Percentiles rank a stretch among this genome's conserved stretches.
These are phyloP conservation scores for Ailuropoda melanoleuca DNA, from an alignment of 2,113 vertebrate species.

Conservation along the genomic window DNA sequence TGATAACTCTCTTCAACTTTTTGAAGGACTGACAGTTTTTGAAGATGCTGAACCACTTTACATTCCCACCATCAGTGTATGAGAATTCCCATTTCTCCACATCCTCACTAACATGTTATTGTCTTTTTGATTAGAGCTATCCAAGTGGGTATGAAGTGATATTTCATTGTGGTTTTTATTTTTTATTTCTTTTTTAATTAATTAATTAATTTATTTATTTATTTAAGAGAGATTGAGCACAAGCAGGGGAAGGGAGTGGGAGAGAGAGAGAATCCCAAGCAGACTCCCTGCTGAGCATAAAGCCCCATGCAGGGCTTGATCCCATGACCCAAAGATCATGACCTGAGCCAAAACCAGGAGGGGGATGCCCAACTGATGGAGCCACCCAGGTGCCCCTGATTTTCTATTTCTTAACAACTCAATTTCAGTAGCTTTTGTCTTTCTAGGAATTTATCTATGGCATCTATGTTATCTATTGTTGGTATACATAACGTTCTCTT, in stretches of 20 bases:
- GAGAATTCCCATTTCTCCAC: neutral
- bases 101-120: neutral
- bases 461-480: neutral
- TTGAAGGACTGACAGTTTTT: conserved; percentile 6
- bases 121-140: neutral
- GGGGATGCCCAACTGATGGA: neutral
- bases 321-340: neutral
- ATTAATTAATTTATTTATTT: neutral
- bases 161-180: conserved; percentile 4
- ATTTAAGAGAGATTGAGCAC: neutral
- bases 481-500: neutral
- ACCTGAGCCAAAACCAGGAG: neutral
- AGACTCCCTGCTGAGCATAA: neutral
- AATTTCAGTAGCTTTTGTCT: neutral
- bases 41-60: neutral
- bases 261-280: neutral
- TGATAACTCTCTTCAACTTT: neutral
- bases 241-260: neutral
- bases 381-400: neutral
- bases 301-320: neutral
- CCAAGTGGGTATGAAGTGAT: neutral
- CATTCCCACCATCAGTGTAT: neutral
- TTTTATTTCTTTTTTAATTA: neutral
- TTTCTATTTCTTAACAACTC: neutral
- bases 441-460: neutral